A percentile compares a stretch with the other conserved stretches of the same genome.
Conservation (phyloP, 2,888 invertebrate genomes). For the Eulithis prunata region DNA sequence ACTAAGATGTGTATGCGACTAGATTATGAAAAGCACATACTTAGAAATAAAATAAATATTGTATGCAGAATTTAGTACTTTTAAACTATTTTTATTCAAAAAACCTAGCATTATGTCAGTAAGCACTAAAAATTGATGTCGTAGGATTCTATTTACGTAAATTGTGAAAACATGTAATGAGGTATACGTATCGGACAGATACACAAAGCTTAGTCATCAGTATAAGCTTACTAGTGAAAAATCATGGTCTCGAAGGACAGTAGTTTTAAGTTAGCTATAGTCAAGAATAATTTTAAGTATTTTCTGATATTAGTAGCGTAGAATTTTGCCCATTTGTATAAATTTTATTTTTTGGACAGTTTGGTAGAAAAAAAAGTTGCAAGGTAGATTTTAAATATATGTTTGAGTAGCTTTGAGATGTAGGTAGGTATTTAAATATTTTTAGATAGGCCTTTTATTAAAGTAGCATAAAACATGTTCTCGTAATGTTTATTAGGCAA, state of each 20-base stretch:
- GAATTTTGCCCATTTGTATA: slow-evolving; percentile 9
- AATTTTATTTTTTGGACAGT: slow-evolving; percentile 11
- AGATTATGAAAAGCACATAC: slow-evolving; percentile 3
- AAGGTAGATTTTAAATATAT: slow-evolving; percentile 13
- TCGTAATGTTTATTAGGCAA: slow-evolving; percentile 28
- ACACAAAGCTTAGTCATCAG: slow-evolving; percentile 3
- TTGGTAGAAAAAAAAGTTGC: slow-evolving; percentile 6
- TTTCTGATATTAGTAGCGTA: slow-evolving; percentile 27
- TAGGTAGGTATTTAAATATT: slow-evolving; percentile 36
- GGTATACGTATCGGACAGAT: neutral
- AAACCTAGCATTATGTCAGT: neutral
- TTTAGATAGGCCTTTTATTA: slow-evolving; percentile 32
- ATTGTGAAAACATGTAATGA: slow-evolving; percentile 2
- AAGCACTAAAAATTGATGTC: neutral
- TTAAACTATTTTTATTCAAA: neutral
- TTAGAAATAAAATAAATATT: neutral
- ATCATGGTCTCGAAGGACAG: slow-evolving; percentile 31
- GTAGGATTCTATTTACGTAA: slow-evolving; percentile 1
- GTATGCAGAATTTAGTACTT: neutral
- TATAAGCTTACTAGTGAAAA: slow-evolving; percentile 30
- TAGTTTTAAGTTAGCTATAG: slow-evolving; percentile 28
- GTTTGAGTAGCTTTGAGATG: slow-evolving; percentile 18
- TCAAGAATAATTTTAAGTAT: slow-evolving; percentile 20
- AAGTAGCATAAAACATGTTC: slow-evolving; percentile 26
- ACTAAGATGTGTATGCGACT: slow-evolving; percentile 9